Percentiles rank a stretch among this genome's conserved stretches.
Conservation (phyloP, 2,888 invertebrate species). For the Rotaria sp. region DNA sequence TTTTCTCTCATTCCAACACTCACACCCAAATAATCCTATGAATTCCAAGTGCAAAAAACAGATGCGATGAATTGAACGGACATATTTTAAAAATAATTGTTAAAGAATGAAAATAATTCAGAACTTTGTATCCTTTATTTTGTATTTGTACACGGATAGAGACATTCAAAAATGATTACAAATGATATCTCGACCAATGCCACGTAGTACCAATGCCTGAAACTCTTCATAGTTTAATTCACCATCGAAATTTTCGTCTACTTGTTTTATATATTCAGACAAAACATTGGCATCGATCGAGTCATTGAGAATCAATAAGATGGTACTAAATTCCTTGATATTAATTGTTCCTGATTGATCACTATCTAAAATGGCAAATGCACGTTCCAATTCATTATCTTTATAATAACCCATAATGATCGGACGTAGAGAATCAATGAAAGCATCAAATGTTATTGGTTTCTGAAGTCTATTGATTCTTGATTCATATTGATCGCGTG, state of each 20-base stretch:
- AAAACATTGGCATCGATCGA: neutral
- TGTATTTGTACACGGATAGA: too few species aligned
- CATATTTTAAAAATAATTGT: too few species aligned
- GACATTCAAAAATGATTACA: neutral
- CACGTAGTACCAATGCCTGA: neutral
- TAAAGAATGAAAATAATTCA: too few species aligned
- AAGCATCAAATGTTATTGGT: neutral
- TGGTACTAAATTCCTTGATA: neutral
- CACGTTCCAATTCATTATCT: neutral
- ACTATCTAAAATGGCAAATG: neutral
- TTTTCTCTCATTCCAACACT: too few species aligned
- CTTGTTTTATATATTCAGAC: neutral
- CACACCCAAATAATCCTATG: too few species aligned
- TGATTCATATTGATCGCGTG: neutral
- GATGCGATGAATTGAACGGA: too few species aligned
- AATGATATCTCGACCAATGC: neutral
- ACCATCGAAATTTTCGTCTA: neutral
- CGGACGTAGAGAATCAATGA: neutral
- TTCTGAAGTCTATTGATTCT: neutral
- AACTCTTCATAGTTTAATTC: neutral
- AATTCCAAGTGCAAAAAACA: too few species aligned
- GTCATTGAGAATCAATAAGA: neutral
- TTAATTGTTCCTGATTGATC: neutral
- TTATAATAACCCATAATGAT: neutral
- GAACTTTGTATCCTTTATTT: too few species aligned